phyloP scores from a whole-genome alignment of 2,888 invertebrate genomes.

The Acleris literana region DNA sequence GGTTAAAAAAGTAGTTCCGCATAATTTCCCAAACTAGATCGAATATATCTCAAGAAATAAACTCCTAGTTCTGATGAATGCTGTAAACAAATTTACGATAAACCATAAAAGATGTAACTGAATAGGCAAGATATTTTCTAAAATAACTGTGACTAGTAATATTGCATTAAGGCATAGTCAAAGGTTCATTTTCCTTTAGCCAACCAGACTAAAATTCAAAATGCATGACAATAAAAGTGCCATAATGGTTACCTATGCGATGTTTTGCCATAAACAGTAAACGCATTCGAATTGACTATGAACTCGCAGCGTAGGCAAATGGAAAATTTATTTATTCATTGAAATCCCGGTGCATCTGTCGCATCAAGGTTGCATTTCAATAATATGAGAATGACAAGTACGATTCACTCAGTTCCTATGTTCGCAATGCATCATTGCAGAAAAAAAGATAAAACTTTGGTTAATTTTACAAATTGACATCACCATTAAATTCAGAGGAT shows the following conservation, averaged over 20 bases:
- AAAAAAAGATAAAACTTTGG: not conserved
- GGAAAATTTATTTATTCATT: constrained; percentile 33
- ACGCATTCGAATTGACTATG: constrained; percentile 13
- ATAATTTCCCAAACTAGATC: not conserved
- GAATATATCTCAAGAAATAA: not conserved
- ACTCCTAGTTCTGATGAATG: not conserved
- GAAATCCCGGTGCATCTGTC: constrained; percentile 48
- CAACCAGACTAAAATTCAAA: constrained; percentile 3
- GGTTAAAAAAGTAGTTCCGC: too few relatives aligned
- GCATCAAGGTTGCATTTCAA: constrained; percentile 50
- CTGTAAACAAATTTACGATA: not conserved
- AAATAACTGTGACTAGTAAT: constrained; percentile 5
- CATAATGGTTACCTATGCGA: not conserved
- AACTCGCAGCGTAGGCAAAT: constrained; percentile 1
- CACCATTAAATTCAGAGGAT: too few relatives aligned
- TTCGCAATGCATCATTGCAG: not conserved
- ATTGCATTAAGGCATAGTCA: not conserved
- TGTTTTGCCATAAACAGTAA: constrained; percentile 39
- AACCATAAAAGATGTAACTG: constrained; percentile 6
- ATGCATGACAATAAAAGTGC: constrained; percentile 6
- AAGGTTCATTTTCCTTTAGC: not conserved
- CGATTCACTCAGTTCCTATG: constrained; percentile 1
- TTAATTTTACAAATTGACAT: too few relatives aligned
- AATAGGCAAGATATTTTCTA: not conserved
- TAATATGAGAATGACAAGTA: constrained; percentile 30